Percentiles rank a stretch among this genome's conserved stretches.
These are phyloP conservation scores for Eurypyga helias DNA, from an alignment of 2,113 vertebrate species.

Conservation along the genomic window DNA sequence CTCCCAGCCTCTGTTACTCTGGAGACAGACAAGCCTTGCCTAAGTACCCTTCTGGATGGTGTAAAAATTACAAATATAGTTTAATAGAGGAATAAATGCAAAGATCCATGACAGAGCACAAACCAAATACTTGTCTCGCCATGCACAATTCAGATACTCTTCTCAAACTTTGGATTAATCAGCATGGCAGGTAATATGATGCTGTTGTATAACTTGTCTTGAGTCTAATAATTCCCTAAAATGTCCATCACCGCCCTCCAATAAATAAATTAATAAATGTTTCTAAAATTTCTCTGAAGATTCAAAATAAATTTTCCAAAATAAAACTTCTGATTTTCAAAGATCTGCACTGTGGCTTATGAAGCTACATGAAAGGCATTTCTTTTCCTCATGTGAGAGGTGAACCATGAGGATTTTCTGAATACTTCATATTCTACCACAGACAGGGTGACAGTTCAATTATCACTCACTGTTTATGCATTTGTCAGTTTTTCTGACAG, in stretches of 20 bases:
- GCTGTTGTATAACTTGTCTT: not conserved
- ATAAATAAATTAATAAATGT: not conserved
- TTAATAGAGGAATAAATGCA: not conserved
- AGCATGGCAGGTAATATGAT: not conserved
- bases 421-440: not conserved
- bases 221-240: not conserved
- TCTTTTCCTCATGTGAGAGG: not conserved
- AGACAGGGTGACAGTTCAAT: not conserved
- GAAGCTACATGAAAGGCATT: not conserved
- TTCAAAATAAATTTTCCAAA: not conserved
- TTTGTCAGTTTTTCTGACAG: not conserved
- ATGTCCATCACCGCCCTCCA: accelerated
- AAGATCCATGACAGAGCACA: not conserved
- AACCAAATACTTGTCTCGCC: not conserved
- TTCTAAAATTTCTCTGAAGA: not conserved
- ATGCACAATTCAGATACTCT: not conserved
- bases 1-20: not conserved
- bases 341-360: not conserved
- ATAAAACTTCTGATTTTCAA: not conserved
- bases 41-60: not conserved
- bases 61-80: not conserved
- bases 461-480: not conserved
- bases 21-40: not conserved
- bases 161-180: not conserved
- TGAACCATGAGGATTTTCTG: not conserved